These are phyloP conservation scores for Meloe dianella DNA, from an alignment of 2,888 invertebrate genomes.

Conservation along the genomic window DNA sequence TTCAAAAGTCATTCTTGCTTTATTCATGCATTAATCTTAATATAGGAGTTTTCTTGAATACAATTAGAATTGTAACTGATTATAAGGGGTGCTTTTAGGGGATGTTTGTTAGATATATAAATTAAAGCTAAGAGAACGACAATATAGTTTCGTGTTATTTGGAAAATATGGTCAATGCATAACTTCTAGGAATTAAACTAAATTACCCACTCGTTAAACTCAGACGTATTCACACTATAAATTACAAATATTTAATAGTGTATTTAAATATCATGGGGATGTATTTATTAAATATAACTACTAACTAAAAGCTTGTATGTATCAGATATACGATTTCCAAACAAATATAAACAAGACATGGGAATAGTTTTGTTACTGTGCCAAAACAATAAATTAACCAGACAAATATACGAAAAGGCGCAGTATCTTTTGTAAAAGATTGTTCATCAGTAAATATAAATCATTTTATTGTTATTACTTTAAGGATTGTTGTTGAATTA, in stretches of 20 bases:
- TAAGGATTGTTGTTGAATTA: background rate
- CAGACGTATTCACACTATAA: conserved; percentile 29
- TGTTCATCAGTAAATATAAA: conserved; percentile 1
- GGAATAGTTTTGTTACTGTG: background rate
- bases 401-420: background rate
- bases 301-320: background rate
- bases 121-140: conserved; percentile 4
- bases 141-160: conserved; percentile 35
- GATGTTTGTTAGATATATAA: background rate
- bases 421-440: background rate
- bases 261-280: conserved; percentile 35
- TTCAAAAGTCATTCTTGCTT: background rate
- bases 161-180: conserved; percentile 37
- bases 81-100: background rate
- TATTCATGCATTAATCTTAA: background rate
- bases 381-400: background rate
- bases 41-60: background rate
- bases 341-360: background rate
- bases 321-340: background rate
- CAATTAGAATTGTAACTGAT: background rate
- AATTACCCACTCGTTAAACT: conserved; percentile 38
- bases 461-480: background rate
- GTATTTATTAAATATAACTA: conserved; percentile 28
- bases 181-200: conserved; percentile 38
- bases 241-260: conserved; percentile 35